A percentile compares a stretch with the other conserved stretches of the same genome.
Conservation (phyloP, 2,797 vertebrate species). For the Clarias pachynema region DNA sequence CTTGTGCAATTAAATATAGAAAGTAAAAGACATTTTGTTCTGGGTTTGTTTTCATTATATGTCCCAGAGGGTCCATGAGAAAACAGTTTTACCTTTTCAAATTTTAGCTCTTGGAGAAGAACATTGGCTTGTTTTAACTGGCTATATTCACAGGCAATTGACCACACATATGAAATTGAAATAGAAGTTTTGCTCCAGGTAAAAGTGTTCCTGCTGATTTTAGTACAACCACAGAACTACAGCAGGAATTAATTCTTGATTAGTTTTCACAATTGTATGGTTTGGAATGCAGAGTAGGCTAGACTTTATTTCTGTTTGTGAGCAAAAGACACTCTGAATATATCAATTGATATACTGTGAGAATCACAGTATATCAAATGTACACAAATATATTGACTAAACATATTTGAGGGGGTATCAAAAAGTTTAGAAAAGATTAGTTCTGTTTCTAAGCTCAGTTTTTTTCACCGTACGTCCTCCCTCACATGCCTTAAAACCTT, state of each 20-base stretch:
- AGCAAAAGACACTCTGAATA: neutral
- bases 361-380: neutral
- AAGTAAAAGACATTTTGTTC: conserved; percentile 59
- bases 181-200: neutral
- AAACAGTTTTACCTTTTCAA: conserved; percentile 55
- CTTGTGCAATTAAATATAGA: conserved; percentile 56
- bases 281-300: neutral
- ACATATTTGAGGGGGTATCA: neutral
- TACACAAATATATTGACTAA: conserved; percentile 3
- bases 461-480: too few species aligned
- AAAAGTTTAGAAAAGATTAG: too few species aligned
- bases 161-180: conserved; percentile 26
- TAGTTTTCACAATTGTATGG: neutral
- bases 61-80: conserved; percentile 43
- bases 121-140: conserved; percentile 41
- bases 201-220: neutral
- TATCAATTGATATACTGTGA: neutral
- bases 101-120: conserved; percentile 45
- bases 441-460: too few species aligned
- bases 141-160: conserved; percentile 25
- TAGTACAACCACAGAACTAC: neutral
- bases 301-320: neutral
- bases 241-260: conserved; percentile 6
- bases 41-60: conserved; percentile 59
- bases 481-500: too few species aligned